Evolutionary conservation across 2,113 vertebrate species (phyloP), one percentile per base, ranked within the genome.

Genomic region (Macroglossus sobrinus): DNA sequence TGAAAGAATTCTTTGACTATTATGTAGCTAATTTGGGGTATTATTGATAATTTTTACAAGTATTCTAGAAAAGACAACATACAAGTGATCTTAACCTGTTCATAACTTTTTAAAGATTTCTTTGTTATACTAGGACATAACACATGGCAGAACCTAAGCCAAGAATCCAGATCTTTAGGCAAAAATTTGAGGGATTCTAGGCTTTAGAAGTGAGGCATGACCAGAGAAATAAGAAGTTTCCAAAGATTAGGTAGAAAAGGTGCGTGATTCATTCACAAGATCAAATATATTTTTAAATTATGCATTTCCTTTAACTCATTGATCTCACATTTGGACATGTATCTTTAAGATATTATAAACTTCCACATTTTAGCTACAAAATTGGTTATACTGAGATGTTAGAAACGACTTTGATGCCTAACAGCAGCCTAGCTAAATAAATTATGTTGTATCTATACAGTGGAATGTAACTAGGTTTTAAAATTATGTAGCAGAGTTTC

Each of bases 191-290:
- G 63, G 87, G 63, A 84, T 45, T 64, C 8, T 15, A 87, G 69
- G 61, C 50, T 96, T 75, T 61, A 96, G 53, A 97, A 81, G 40
- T 78, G 68, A 74, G 75, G 63, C 59, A 84, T 81, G 68, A 66
- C 35, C 71, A 59, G 75, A 43, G 40, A 81, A 95, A 63, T 85
- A 47, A 53, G 89, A 96, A 87, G 40, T 85, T 80, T 43, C 61
- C 53, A 85, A 75, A 89, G 59, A 71, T 45, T 76, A 61, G 14
- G 53, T 47, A 74, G 61, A 13, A 88, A 71, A 90, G 43, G 11
- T 38, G 19, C 40, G 21, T 74, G 79, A 94, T 68, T 95, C 72
- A 55, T 71, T 93, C 82, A 76, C 81, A 96, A 82, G 21, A 28
- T 88, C 78, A 43, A 64, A 8, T 79, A 30, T 30, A 43, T 86